These are phyloP conservation scores for Tolmerus cingulatus DNA, from an alignment of 2,888 invertebrate genomes.

Conservation along the genomic window DNA sequence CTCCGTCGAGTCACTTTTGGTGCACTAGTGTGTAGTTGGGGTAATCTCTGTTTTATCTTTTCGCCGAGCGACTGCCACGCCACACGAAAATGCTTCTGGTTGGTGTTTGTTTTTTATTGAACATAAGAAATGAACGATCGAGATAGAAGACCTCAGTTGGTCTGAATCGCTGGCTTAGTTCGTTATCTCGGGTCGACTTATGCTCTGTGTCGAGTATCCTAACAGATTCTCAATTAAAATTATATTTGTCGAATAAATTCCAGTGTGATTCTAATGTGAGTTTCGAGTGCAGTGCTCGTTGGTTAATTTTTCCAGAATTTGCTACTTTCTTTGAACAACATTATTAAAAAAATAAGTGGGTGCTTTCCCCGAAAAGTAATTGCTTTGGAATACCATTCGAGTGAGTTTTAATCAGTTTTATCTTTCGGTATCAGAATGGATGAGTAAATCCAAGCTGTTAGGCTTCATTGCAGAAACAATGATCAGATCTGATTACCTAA, in stretches of 20 bases:
- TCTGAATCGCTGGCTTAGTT: slow-evolving; percentile 15
- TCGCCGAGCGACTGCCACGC: not conserved
- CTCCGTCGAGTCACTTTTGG: not conserved
- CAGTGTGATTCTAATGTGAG: not conserved
- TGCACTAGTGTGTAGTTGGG: not conserved
- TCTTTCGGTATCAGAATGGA: not conserved
- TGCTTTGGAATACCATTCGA: not conserved
- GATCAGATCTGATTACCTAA: slow-evolving; percentile 4
- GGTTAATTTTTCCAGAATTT: not conserved
- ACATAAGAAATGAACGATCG: slow-evolving; percentile 37
- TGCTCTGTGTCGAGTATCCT: not conserved
- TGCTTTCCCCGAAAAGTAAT: not conserved
- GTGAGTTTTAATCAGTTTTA: not conserved
- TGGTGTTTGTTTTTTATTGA: slow-evolving; percentile 25
- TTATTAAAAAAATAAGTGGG: not conserved
- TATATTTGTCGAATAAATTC: not conserved
- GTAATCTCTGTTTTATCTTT: slow-evolving; percentile 5
- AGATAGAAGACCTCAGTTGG: slow-evolving; percentile 34
- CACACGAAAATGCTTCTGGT: not conserved
- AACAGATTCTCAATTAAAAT: not conserved
- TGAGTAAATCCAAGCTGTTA: not conserved
- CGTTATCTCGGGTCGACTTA: slow-evolving; percentile 5
- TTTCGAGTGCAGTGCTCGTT: not conserved
- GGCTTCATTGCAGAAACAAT: not conserved
- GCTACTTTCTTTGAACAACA: not conserved